Evolutionary conservation across 2,113 vertebrate species (phyloP).

Genomic region (Gobius niger): DNA sequence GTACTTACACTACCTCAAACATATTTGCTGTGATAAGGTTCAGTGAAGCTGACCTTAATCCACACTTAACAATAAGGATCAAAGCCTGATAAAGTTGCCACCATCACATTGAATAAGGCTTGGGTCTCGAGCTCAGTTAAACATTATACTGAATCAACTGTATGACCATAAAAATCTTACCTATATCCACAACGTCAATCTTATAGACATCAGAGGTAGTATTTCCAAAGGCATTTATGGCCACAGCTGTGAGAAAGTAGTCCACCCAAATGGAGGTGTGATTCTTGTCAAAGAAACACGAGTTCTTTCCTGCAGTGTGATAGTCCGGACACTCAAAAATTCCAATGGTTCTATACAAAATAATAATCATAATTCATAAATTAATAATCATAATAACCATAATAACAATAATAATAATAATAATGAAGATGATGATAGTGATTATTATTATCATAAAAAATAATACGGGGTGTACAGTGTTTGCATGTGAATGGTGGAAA

Average conservation of each 20-base stretch:
- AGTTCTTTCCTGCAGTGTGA: conserved; percentile 80
- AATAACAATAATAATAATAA: too few relatives aligned
- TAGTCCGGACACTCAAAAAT: conserved; percentile 89
- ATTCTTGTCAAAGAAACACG: conserved; percentile 87
- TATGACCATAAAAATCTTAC: conserved; percentile 68
- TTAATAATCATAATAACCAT: neutral
- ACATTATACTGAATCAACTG: neutral
- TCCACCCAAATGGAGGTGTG: conserved; percentile 84
- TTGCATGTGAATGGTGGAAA: conserved; percentile 11
- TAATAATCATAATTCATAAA: conserved; percentile 18
- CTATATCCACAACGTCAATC: conserved; percentile 84
- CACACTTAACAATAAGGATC: neutral
- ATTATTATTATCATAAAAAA: too few relatives aligned
- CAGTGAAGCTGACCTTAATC: conserved; percentile 4
- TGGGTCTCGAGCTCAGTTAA: neutral
- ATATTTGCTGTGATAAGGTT: neutral
- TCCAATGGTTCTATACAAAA: conserved; percentile 49
- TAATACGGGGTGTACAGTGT: neutral
- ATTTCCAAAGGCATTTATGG: conserved; percentile 83
- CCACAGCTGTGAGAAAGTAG: conserved; percentile 83
- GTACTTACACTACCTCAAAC: neutral
- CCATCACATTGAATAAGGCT: neutral
- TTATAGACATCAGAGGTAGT: conserved; percentile 75
- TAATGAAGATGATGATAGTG: too few relatives aligned
- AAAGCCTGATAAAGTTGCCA: neutral